These are phyloP conservation scores for Kradibia gibbosae DNA, from an alignment of 1,140 invertebrate species.

Conservation along the genomic window DNA sequence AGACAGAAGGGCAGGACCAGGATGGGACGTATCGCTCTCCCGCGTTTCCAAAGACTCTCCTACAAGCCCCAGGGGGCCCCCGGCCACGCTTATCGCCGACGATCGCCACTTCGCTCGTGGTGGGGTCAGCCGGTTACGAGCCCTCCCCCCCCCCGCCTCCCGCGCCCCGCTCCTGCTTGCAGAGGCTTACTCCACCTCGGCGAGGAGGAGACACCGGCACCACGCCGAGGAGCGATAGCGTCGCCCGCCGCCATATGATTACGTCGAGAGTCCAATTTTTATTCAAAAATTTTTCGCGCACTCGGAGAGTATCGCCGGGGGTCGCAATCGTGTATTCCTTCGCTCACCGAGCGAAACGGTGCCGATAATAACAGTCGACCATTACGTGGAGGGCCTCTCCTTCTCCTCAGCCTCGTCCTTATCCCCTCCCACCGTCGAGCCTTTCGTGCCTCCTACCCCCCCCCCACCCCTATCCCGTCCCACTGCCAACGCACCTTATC, in stretches of 20 bases:
- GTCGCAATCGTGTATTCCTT: background rate
- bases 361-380: conserved; percentile 33
- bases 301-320: conserved; percentile 1
- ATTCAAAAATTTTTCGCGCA: conserved; percentile 27
- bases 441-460: too few species aligned
- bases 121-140: conserved; percentile 70
- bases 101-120: conserved; percentile 50
- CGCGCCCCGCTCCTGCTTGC: background rate
- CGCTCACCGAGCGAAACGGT: background rate
- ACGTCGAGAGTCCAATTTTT: conserved; percentile 4
- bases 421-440: too few species aligned
- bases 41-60: conserved; percentile 1
- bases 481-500: too few species aligned
- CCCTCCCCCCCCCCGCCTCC: background rate
- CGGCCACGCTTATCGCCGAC: conserved; percentile 28
- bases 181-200: too few species aligned
- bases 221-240: background rate
- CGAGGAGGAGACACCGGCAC: background rate
- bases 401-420: too few species aligned
- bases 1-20: conserved; percentile 25
- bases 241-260: background rate
- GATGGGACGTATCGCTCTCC: conserved; percentile 20
- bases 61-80: conserved; percentile 40
- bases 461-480: too few species aligned
- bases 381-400: conserved; percentile 2